phyloP scores from a whole-genome alignment of 2,113 vertebrate genomes.

The Pongo abelii region DNA sequence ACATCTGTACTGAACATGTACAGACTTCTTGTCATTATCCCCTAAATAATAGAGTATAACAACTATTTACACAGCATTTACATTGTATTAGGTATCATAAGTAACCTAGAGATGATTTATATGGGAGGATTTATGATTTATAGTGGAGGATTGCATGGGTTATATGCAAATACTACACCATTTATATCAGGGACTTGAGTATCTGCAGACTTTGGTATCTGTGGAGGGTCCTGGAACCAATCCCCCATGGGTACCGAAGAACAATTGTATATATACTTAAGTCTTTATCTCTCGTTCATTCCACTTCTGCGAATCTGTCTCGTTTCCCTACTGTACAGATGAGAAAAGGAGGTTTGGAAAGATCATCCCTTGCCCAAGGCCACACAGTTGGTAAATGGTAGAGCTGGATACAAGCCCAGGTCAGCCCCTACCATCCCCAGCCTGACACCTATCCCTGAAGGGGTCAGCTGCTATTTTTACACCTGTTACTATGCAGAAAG shows the following conservation, averaged over 20 bases:
- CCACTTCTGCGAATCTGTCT: neutral
- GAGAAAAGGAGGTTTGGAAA: neutral
- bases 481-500: neutral
- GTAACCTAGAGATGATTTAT: neutral
- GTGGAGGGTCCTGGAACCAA: neutral
- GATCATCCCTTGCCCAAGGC: neutral
- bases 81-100: too few species aligned
- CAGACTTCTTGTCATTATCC: neutral
- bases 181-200: neutral
- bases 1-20: neutral
- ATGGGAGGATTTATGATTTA: neutral
- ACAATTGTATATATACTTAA: neutral
- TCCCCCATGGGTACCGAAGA: neutral
- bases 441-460: neutral
- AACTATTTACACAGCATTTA: too few species aligned
- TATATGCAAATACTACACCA: neutral
- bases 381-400: neutral
- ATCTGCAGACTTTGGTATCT: neutral
- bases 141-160: neutral
- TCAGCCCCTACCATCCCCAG: neutral
- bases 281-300: neutral
- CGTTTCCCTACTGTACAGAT: neutral
- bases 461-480: constrained; percentile 32
- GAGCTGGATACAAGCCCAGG: neutral
- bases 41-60: neutral